Base-by-base conservation (phyloP, 2,888 invertebrate species). In the Dryobota labecula region DNA sequence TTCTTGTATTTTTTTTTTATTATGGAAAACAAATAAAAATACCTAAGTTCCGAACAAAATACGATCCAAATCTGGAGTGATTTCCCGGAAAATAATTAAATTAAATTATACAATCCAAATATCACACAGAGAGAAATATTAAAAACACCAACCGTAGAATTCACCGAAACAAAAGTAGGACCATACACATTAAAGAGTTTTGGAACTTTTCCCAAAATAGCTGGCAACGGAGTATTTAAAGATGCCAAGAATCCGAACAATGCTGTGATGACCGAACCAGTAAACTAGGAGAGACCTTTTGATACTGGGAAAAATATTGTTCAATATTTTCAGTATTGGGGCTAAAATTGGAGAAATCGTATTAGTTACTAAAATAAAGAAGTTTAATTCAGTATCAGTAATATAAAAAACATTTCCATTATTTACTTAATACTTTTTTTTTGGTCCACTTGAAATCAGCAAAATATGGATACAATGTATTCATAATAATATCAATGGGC, bases 241-340 rank as follows among this genome's bases (percentile, higher is more conserved):
- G 84, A 88, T 92, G 92, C 92, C 92, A 93, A 92, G 89, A 89
- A 72, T 86, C 84, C 84, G 82, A 90, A 93, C 92, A 93, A 93
- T 89, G 90, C 86, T 86, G 80, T 85, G 84, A 73, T 78, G 78
- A 68, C 78, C 73, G 56, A 63, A 71, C 58, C 53, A 65, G 58
- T 79, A 60, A 73, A 53, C 45, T 56, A 53, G 5, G 33, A 7
- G 43, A n/a, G n/a, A n/a, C 45, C n/a, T 61, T 70, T 74, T 56
- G 38, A 67, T 70, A 58, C 15, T 11, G 18, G 33, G 15, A 36
- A 56, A 76, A 68, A 51, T 49, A 62, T 76, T 47, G 24, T 64
- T 36, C 20, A 41, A 20, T 13, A 13, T 45, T 61, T 45, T 33
- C 24, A 45, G 24, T 24, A 36, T 45, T 38, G 27, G 27, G 11